phyloP scores from a whole-genome alignment of 2,888 invertebrate genomes.

The Scaptodrosophila latifasciaeformis region DNA sequence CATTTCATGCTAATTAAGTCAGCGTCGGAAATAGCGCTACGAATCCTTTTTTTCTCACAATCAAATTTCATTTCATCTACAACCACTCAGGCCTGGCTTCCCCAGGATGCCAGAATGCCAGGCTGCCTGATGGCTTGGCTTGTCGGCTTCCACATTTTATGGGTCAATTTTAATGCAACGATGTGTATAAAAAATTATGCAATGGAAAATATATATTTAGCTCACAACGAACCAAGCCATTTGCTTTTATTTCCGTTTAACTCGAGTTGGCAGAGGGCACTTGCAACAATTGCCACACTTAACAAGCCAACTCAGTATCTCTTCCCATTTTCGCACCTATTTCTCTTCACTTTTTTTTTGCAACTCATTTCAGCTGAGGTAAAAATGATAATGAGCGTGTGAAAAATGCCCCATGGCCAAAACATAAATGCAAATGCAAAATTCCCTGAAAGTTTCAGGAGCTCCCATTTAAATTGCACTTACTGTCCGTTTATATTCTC shows the following conservation, averaged over 20 bases:
- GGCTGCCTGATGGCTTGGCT: no score
- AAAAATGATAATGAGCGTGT: conserved; percentile 43
- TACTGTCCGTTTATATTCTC: no score
- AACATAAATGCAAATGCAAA: no score
- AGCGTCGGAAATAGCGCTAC: conserved; percentile 52
- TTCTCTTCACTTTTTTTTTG: conserved; percentile 11
- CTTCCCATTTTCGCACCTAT: conserved; percentile 28
- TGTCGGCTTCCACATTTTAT: neutral
- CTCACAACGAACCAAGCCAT: conserved; percentile 25
- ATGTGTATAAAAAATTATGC: conserved; percentile 52
- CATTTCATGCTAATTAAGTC: conserved; percentile 57
- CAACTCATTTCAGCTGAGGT: conserved; percentile 13
- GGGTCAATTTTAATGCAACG: no score
- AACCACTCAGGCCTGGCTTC: no score
- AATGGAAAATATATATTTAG: conserved; percentile 48
- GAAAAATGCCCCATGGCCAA: conserved; percentile 22
- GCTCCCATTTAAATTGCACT: no score
- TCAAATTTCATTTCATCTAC: conserved; percentile 52
- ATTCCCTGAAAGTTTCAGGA: no score
- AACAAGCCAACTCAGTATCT: conserved; percentile 17
- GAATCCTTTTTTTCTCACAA: conserved; percentile 45
- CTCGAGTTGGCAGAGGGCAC: neutral
- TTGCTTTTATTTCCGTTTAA: conserved; percentile 24
- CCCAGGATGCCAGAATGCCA: no score
- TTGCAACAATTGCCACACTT: neutral